phyloP scores from a whole-genome alignment of 2,888 invertebrate genomes.

The Diaphora mendica region DNA sequence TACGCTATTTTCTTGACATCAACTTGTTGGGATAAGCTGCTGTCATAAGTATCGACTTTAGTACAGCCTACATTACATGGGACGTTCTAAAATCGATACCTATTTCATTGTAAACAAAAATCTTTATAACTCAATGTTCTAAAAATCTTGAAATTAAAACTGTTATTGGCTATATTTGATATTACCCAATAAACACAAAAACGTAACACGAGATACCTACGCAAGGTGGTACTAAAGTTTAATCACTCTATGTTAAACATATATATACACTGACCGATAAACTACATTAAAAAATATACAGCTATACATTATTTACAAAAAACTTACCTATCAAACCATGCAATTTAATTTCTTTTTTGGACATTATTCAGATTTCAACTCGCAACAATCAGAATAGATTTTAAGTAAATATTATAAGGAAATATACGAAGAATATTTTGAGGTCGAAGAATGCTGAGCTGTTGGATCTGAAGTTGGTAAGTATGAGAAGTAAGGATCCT shows the following conservation, averaged over 20 bases:
- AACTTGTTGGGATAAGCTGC: too few relatives aligned
- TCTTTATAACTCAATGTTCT: too few relatives aligned
- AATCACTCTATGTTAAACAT: not conserved
- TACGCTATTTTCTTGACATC: too few relatives aligned
- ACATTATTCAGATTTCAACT: not conserved
- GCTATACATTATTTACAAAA: not conserved
- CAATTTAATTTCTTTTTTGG: not conserved
- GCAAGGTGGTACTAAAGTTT: too few relatives aligned
- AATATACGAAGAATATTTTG: constrained; percentile 76
- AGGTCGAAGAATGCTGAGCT: constrained; percentile 61
- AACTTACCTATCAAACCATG: not conserved
- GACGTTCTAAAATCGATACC: too few relatives aligned
- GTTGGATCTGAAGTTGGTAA: constrained; percentile 65
- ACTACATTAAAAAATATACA: not conserved
- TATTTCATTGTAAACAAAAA: too few relatives aligned
- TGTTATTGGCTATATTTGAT: too few relatives aligned
- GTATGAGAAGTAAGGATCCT: constrained; percentile 77
- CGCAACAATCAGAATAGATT: not conserved
- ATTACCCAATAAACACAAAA: too few relatives aligned
- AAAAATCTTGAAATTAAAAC: too few relatives aligned
- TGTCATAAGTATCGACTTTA: too few relatives aligned
- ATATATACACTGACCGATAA: not conserved
- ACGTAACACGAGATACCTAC: too few relatives aligned
- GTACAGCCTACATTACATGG: too few relatives aligned
- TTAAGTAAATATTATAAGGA: constrained; percentile 62